Conservation (phyloP, 2,113 vertebrate species). For the Gobio gobio region DNA sequence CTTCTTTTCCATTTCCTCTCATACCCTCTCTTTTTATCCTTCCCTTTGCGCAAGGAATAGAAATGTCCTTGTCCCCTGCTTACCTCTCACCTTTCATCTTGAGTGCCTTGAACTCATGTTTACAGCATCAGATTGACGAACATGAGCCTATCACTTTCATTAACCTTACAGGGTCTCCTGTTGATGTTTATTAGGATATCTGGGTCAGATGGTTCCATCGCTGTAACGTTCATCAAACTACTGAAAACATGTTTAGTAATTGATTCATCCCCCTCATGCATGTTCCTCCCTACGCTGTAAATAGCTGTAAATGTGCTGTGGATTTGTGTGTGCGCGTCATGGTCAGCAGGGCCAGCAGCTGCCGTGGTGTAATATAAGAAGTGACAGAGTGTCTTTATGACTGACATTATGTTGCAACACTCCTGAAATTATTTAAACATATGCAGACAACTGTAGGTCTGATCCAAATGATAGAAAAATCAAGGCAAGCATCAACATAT, state of each 20-base stretch:
- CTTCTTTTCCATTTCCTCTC: slow-evolving; percentile 17
- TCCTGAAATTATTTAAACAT: not conserved
- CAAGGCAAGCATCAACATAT: not conserved
- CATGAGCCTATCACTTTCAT: not conserved
- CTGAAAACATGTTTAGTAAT: not conserved
- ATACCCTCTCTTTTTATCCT: slow-evolving; percentile 25
- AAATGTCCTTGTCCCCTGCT: slow-evolving; percentile 8
- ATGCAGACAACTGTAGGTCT: not conserved
- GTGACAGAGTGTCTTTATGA: slow-evolving; percentile 5
- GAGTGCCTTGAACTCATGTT: not conserved
- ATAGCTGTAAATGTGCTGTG: slow-evolving; percentile 8
- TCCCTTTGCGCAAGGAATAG: not conserved
- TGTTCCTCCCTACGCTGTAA: not conserved
- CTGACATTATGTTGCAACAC: slow-evolving; percentile 28
- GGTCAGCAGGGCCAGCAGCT: slow-evolving; percentile 53
- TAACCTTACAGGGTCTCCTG: not conserved
- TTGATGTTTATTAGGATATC: not conserved
- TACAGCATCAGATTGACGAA: not conserved
- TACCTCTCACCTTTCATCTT: not conserved
- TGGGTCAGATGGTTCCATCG: not conserved
- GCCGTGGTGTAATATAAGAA: slow-evolving; percentile 55
- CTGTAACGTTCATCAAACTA: not conserved
- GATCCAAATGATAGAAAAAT: not conserved
- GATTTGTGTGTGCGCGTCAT: not conserved
- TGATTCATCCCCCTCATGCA: not conserved